Base-by-base conservation (phyloP, 1,140 invertebrate species). In the Nixonia krombeini region DNA sequence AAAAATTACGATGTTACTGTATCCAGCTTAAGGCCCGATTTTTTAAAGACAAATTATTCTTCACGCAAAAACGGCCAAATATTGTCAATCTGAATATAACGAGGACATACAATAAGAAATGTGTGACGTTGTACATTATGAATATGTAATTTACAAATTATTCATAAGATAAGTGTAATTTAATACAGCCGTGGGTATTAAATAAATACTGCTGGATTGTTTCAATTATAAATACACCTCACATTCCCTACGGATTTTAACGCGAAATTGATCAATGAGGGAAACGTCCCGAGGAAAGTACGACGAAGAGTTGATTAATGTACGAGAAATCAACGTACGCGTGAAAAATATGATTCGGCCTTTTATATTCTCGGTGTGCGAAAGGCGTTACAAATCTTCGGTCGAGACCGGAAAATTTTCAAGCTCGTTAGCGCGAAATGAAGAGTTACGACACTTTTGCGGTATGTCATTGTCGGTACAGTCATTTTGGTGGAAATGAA, bases 81-180 rank as follows among this genome's bases (percentile, higher is more conserved):
- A 29, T 42, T 44, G 50, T 52, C 21, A 42, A 33, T 15, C 25
- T 15, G 12, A 10, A 29, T 29, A 29, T 29, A 31, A 6, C 38
- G 26, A 41, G 28, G 40, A 23, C 25, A 21, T 18, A 25, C n/a
- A 40, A 16, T 40, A 47, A 56, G 23, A 41, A 21, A 53, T 26
- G 33, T 47, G 29, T 17, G 25, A 47, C 40, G 51, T 44, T 47
- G 51, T 44, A 55, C 42, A 56, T 45, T 35, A 35, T 28, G 47
- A 29, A 46, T 16, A 33, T 44, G 42, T 70, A 64, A 35, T 35
- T 49, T 31, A 16, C 66, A 56, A 38, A 44, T 67, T 21, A 51
- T 77, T 75, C 63, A 70, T 72, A 69, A 57, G 17, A 51, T 52
- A 50, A 53, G 69, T 78, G 74, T 78, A 73, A 74, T 76, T 78